Evolutionary conservation across 2,888 invertebrate genomes (phyloP).

Genomic region (Meliscaeva auricollis): DNA sequence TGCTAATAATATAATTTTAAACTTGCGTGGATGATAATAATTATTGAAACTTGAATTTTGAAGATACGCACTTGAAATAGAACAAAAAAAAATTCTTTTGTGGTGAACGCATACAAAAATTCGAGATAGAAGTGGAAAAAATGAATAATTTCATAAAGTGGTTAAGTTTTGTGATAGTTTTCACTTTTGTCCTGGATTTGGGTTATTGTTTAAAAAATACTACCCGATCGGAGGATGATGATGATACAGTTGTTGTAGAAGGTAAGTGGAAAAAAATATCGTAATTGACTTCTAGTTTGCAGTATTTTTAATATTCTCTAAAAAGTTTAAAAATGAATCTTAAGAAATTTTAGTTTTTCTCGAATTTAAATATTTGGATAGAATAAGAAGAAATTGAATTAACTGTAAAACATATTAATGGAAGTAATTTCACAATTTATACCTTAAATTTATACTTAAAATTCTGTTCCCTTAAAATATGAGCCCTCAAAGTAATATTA

Average conservation of each 20-base stretch:
- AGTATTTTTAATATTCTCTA: no score
- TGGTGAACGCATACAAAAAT: constrained; percentile 44
- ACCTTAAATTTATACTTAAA: no score
- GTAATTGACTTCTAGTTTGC: no score
- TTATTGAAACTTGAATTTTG: constrained; percentile 10
- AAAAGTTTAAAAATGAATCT: no score
- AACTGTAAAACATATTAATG: no score
- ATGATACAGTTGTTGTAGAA: constrained; percentile 64
- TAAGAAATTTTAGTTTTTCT: no score
- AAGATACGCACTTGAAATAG: constrained; percentile 2
- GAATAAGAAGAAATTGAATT: no score
- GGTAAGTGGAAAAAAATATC: constrained; percentile 51
- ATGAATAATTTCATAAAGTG: constrained; percentile 54
- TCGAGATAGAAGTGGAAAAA: constrained; percentile 20
- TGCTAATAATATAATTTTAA: no score
- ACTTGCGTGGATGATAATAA: constrained; percentile 19
- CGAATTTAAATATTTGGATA: no score
- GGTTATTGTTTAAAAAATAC: constrained; percentile 44
- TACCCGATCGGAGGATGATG: constrained; percentile 42
- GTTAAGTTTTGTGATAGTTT: constrained; percentile 40
- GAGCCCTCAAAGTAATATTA: no score
- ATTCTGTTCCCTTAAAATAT: no score
- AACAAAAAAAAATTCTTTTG: constrained; percentile 14
- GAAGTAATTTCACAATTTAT: no score
- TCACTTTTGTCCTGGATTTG: constrained; percentile 42